Percentiles rank a stretch among this genome's conserved stretches.
These are phyloP conservation scores for Odontamblyopus rebecca DNA, from an alignment of 2,797 vertebrate genomes.

Conservation along the genomic window DNA sequence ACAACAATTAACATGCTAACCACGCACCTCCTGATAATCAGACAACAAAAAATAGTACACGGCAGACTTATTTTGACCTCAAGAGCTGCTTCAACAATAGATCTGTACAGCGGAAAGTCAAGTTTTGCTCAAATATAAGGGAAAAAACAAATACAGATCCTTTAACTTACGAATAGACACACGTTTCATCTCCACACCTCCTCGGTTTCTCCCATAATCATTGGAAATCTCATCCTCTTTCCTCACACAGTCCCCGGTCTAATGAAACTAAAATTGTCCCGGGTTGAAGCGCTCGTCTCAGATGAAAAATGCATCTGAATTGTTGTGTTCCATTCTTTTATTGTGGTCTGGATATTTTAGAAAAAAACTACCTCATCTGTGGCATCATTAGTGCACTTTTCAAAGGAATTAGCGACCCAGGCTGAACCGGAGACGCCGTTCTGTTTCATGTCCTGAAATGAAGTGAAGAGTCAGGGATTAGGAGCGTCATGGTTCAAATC, in stretches of 20 bases:
- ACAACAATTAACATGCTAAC: no score
- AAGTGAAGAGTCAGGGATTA: background rate
- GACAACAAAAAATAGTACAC: no score
- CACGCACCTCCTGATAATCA: no score
- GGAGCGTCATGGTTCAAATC: conserved; percentile 4
- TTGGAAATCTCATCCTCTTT: background rate
- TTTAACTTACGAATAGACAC: background rate
- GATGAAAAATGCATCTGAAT: conserved; percentile 36
- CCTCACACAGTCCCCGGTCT: background rate
- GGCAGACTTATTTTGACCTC: no score
- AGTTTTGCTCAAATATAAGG: no score
- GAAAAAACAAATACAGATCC: no score
- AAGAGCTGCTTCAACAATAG: no score
- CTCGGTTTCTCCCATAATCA: background rate
- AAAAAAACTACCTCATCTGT: background rate
- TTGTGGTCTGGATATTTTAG: conserved; percentile 4
- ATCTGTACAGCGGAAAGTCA: no score
- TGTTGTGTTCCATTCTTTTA: conserved; percentile 20
- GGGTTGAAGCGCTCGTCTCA: background rate
- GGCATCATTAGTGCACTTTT: conserved; percentile 25
- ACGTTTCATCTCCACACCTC: no score
- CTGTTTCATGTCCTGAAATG: conserved; percentile 9
- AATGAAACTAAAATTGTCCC: conserved; percentile 4
- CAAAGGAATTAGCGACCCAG: conserved; percentile 14
- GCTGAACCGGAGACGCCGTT: conserved; percentile 13